These are phyloP conservation scores for Prostheceraeus crozeri DNA, from an alignment of 2,888 invertebrate genomes.

Conservation along the genomic window DNA sequence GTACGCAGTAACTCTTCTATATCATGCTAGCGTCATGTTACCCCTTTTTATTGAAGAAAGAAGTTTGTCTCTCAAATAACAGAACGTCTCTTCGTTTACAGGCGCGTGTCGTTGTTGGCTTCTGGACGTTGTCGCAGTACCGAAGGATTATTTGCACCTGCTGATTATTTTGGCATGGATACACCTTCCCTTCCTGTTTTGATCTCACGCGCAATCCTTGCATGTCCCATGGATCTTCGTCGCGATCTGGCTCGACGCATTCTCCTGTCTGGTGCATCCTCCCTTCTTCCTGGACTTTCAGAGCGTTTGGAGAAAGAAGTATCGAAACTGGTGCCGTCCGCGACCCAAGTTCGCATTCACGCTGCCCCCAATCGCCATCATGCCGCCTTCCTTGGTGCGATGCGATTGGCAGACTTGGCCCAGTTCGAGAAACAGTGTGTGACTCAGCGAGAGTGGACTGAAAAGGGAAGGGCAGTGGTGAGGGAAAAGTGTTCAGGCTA, in stretches of 20 bases:
- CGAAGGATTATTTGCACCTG: constrained; percentile 60
- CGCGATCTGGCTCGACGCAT: constrained; percentile 61
- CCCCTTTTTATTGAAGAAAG: too few relatives aligned
- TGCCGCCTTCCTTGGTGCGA: constrained; percentile 62
- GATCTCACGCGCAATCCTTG: constrained; percentile 61
- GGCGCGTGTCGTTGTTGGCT: too few relatives aligned
- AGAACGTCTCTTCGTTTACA: too few relatives aligned
- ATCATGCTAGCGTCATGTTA: too few relatives aligned
- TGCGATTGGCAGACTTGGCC: constrained; percentile 57
- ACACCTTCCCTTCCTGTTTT: constrained; percentile 61
- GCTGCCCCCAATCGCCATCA: constrained; percentile 61
- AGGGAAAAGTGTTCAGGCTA: too few relatives aligned
- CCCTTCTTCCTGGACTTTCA: constrained; percentile 61
- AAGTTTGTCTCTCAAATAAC: too few relatives aligned
- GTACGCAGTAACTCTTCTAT: too few relatives aligned
- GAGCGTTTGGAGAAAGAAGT: constrained; percentile 61
- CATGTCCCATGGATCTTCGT: constrained; percentile 62
- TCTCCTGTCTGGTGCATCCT: constrained; percentile 61
- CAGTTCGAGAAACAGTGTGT: constrained; percentile 56
- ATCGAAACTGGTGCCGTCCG: constrained; percentile 60
- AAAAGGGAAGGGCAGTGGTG: too few relatives aligned
- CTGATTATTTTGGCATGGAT: constrained; percentile 61
- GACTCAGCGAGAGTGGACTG: constrained; percentile 51
- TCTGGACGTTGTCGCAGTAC: not conserved
- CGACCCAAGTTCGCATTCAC: constrained; percentile 59